Base-by-base conservation (phyloP, 2,797 vertebrate species). In the Premnoplex brunnescens region DNA sequence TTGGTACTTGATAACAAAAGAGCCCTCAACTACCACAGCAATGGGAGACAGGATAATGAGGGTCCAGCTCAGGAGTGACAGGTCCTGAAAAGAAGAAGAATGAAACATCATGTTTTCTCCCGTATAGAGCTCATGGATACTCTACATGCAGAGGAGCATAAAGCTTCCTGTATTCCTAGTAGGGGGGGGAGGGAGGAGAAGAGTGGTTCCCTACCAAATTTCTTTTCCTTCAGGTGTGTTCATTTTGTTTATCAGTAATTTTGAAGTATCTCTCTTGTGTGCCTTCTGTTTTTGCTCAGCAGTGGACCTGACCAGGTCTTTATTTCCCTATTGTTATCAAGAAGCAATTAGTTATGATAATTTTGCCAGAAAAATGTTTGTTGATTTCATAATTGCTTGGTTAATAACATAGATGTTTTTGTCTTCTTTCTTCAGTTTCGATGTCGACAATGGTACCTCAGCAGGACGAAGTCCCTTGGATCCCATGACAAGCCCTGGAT, bases 361-460 rank as follows among this genome's bases (percentile, higher is more conserved):
- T 37, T 48, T 58, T 85, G 2, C 69, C 34, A 71, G n/a, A 60
- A 59, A 6, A 21, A 3, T 63, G 3, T 72, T 82, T 78, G 37
- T 55, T 87, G 24, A 55, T 69, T 71, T 60, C 27, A 74, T 41
- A 82, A 48, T 64, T 71, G 7, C 79, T 79, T 18, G 10, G 21
- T 51, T 10, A 62, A 23, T 49, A n/a, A 17, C 15, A 86, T 68
- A 67, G 74, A 89, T 34, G 1, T 39, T 46, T 52, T 67, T 67
- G 8, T 82, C 62, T 82, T 73, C 8, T 90, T 87, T 75, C 97
- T 82, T 14, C 97, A 99, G 99, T 98, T 99, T 99, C n/a, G 99
- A 99, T 88, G 99, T 99, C 98, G 99, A 99, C 98, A 99, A 99
- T 99, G 99, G 99, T 97, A 99, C 99, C 23, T 99, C 99, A 91